These are phyloP conservation scores for Steinernema carpocapsae DNA, from an alignment of 2,888 invertebrate genomes.

Conservation along the genomic window DNA sequence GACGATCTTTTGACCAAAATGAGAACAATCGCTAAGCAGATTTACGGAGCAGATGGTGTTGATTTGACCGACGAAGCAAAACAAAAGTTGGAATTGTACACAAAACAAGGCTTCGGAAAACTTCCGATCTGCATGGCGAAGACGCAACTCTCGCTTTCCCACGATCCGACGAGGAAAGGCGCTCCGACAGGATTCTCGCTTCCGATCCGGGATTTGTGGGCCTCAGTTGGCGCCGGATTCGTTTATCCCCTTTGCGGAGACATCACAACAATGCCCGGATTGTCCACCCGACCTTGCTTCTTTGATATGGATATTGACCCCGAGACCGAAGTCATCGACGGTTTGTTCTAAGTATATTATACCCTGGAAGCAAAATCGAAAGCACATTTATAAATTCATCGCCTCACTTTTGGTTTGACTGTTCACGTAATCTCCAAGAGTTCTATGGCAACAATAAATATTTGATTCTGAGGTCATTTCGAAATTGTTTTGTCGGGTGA, in stretches of 20 bases:
- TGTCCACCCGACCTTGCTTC: conserved; percentile 91
- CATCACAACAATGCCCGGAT: conserved; percentile 87
- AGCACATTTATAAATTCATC: background rate
- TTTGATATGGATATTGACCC: conserved; percentile 93
- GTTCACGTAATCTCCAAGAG: too few species aligned
- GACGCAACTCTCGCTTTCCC: conserved; percentile 89
- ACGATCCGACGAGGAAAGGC: conserved; percentile 87
- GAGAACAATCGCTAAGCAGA: conserved; percentile 82
- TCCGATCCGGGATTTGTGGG: conserved; percentile 83
- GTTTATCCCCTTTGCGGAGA: conserved; percentile 90
- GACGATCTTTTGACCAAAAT: conserved; percentile 85
- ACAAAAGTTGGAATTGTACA: conserved; percentile 76
- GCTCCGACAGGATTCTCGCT: conserved; percentile 86
- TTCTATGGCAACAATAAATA: too few species aligned
- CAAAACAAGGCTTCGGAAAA: conserved; percentile 82
- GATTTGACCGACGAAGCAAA: conserved; percentile 79
- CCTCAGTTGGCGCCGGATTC: conserved; percentile 93
- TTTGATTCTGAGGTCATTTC: too few species aligned
- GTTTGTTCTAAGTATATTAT: conserved; percentile 81
- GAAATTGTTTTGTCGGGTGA: background rate
- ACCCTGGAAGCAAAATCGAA: too few species aligned
- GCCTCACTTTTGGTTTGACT: background rate
- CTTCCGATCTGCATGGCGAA: conserved; percentile 98
- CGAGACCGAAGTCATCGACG: conserved; percentile 88
- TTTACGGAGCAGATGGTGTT: conserved; percentile 92